Evolutionary conservation across 2,797 vertebrate species (phyloP), one percentile per base, ranked within the genome.

Genomic region (Furcifer pardalis): DNA sequence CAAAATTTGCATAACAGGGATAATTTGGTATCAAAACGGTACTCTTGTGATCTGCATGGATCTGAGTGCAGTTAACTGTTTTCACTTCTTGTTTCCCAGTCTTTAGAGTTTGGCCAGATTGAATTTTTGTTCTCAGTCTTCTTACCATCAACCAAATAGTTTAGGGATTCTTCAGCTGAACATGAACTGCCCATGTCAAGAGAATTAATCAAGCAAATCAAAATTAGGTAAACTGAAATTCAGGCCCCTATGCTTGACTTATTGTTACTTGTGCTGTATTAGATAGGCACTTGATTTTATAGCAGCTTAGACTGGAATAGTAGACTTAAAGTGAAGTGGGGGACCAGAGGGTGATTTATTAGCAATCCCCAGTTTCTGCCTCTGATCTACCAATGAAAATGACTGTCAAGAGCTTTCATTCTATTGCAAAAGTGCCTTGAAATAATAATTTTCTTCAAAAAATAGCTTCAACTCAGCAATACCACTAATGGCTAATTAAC

Each of bases 1-100:
- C 94, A 95, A 93, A 90, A 98, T 99, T 99, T 99, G 98, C 98
- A 99, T 98, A 96, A 96, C 93, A 96, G 95, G 97, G 96, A 98
- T 97, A 97, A 97, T 98, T 97, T 97, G 96, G 97, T 97, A 96
- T 97, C 97, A 94, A 95, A 95, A 94, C 95, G 95, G 93, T 87
- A 95, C 96, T 52, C 96, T 94, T 92, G 79, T 89, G 89, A 93
- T 91, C 96, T 95, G 95, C 94, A 95, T 97, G 96, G 96, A 98
- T 98, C 97, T 89, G 88, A 79, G 93, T 94, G 85, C 86, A 90
- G 94, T 86, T 92, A 87, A 96, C 96, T 92, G 96, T 97, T 97
- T 97, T 99, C 98, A 98, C 97, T 99, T 99, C 98, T 96, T 95
- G 94, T 97, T 97, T 96, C 95, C 96, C 95, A 92, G 86, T 93